Evolutionary conservation across 2,888 invertebrate species (phyloP).

Genomic region (Drosophila quinaria): DNA sequence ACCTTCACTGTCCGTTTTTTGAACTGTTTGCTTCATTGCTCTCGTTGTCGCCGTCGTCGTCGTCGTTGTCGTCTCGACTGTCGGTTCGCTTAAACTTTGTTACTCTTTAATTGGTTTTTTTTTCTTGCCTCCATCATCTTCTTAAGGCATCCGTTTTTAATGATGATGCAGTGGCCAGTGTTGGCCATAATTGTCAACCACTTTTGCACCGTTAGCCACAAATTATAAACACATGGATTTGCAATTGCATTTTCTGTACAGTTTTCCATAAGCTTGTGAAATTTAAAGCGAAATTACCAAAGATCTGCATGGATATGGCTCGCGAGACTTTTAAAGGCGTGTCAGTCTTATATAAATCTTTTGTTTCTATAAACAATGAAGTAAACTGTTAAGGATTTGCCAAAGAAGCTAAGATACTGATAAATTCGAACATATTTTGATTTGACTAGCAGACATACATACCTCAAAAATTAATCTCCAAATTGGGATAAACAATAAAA

Average conservation of each 20-base stretch:
- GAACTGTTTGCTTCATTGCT: slow-evolving; percentile 77
- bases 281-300: slow-evolving; percentile 17
- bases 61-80: slow-evolving; percentile 39
- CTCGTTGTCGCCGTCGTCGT: slow-evolving; percentile 50
- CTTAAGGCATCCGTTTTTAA: slow-evolving; percentile 73
- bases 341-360: not conserved
- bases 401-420: too few relatives aligned
- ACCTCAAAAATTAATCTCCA: not conserved
- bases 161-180: slow-evolving; percentile 70
- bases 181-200: slow-evolving; percentile 75
- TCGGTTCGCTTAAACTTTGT: slow-evolving; percentile 76
- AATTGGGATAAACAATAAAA: too few relatives aligned
- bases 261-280: slow-evolving; percentile 9
- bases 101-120: slow-evolving; percentile 81
- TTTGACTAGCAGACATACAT: not conserved
- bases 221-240: slow-evolving; percentile 72
- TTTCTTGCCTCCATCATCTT: slow-evolving; percentile 62
- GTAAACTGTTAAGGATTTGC: not conserved
- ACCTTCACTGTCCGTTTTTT: slow-evolving; percentile 78
- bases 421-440: too few relatives aligned
- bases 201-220: slow-evolving; percentile 74
- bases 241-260: slow-evolving; percentile 40
- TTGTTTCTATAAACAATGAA: not conserved
- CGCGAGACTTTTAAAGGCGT: not conserved
- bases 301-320: slow-evolving; percentile 2